Evolutionary conservation across 2,888 invertebrate genomes (phyloP), one percentile per base, ranked within the genome.

Genomic region (Spisula subtruncata): DNA sequence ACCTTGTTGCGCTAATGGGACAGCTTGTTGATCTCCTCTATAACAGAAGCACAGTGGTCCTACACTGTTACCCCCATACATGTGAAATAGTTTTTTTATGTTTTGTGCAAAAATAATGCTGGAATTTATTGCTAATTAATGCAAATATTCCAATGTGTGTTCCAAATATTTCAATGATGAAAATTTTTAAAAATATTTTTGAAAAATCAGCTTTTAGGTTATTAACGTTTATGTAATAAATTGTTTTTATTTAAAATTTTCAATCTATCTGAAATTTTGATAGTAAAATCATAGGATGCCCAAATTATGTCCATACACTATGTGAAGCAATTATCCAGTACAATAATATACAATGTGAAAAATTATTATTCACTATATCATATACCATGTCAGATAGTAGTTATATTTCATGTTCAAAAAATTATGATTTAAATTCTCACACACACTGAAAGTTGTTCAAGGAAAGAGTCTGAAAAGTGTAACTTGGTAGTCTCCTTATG

Each of bases 11-110:
- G n/a, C n/a, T n/a, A n/a, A n/a, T n/a, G n/a, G n/a, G n/a, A n/a
- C n/a, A n/a, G n/a, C n/a, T 41, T 41, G 41, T 41, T 41, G 25
- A 25, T 66, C 35, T 10, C 4, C 41, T 32, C 75, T 16, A 12
- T 35, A 60, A 1, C 12, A 75, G 75, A 32, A 35, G 35, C n/a
- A 18, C n/a, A 29, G n/a, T 18, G 35, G 14, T 16, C 16, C 25
- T 75, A 75, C 29, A 32, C 75, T 75, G 35, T 75, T 18, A 75
- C 32, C 75, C n/a, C 75, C 75, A 75, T 75, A 75, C 75, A 75
- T 75, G 75, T 75, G 75, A 75, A 75, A 18, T 60, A 25, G 75
- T 32, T 35, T 75, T 75, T 35, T 75, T 75, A 14, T 75, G 35
- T 66, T 25, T 66, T 66, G n/a, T 66, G 25, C 41, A 41, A 66